Base-by-base conservation (phyloP, 2,113 vertebrate genomes). In the Prochilodus magdalenae region DNA sequence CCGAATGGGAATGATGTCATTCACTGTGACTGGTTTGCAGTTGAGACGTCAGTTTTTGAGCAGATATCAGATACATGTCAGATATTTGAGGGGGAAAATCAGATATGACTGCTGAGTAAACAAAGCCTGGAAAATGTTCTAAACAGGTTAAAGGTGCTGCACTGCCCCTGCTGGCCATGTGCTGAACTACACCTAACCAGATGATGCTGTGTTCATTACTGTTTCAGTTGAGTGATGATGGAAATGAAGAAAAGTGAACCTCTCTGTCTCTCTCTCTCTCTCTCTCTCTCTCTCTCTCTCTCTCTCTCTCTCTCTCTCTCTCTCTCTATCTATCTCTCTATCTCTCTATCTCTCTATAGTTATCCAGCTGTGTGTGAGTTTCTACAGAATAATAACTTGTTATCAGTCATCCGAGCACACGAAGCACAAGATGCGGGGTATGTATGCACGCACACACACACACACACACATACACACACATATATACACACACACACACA, bases 351-450 rank as follows among this genome's bases (percentile, higher is more conserved):
- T 47, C 85, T 85, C 53, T 87, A 60, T 94, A 99, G 98, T 95
- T 99, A 99, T 87, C 97, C 98, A 11, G 98, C 98, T 88, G 98
- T 99, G 16, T 99, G 98, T 87, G 98, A 99, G 91, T 99, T 99
- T 93, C 94, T 99, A 93, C 98, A 99, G 94, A 98, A 98, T 95
- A 99, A 99, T 96, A 99, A 99, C 90, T 95, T 99, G 93, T 95
- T 99, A 93, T 99, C 98, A 89, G 96, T 99, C 89, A 98, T 99
- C 77, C 96, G 98, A 94, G 98, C 98, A 77, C 98, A 99, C 12
- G 98, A 99, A 95, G 98, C 98, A 91, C 98, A 99, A 85, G 98
- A 99, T 71, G 98, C 98, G 79, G 98, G 98, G 97, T 99, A 94
- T 90, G 97, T 91, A 20, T 76, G 55, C 26, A 71, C 0, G 67